Percentiles rank a stretch among this genome's conserved stretches.
These are phyloP conservation scores for Cyclargus thomasi DNA, from an alignment of 1,140 invertebrate genomes.

Conservation along the genomic window DNA sequence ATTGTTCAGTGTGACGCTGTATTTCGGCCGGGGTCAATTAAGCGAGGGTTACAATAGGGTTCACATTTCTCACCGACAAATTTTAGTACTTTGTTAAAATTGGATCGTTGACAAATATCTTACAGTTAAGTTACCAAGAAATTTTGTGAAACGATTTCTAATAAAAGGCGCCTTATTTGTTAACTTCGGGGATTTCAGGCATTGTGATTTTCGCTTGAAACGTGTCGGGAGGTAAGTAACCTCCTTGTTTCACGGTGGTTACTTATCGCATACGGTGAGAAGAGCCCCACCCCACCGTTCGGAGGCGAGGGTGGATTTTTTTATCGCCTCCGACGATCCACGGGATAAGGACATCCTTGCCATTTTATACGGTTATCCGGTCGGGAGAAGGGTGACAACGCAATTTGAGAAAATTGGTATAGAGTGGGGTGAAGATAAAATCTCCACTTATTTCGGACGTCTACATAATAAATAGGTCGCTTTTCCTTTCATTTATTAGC, in stretches of 20 bases:
- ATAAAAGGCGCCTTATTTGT: neutral
- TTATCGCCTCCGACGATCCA: slow-evolving; percentile 46
- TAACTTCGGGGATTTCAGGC: neutral
- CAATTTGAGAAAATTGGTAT: slow-evolving; percentile 22
- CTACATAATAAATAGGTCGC: slow-evolving; percentile 11
- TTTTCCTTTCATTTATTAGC: slow-evolving; percentile 12
- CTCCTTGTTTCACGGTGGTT: slow-evolving; percentile 23
- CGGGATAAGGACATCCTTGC: slow-evolving; percentile 52
- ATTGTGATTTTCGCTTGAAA: neutral
- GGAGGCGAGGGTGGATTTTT: slow-evolving; percentile 33
- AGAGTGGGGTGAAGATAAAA: slow-evolving; percentile 11
- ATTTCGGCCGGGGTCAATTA: slow-evolving; percentile 10
- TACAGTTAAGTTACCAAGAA: neutral
- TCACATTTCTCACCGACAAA: neutral
- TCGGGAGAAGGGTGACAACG: slow-evolving; percentile 24
- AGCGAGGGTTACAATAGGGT: neutral
- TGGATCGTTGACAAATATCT: neutral
- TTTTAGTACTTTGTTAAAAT: neutral
- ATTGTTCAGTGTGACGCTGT: slow-evolving; percentile 17
- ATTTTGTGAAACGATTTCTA: neutral
- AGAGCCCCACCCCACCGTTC: slow-evolving; percentile 25
- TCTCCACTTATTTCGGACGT: slow-evolving; percentile 14
- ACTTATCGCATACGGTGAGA: slow-evolving; percentile 27
- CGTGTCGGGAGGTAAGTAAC: slow-evolving; percentile 23
- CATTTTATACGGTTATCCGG: slow-evolving; percentile 54